Conservation (phyloP, 2,888 invertebrate species). For the Drosophila histrio region DNA sequence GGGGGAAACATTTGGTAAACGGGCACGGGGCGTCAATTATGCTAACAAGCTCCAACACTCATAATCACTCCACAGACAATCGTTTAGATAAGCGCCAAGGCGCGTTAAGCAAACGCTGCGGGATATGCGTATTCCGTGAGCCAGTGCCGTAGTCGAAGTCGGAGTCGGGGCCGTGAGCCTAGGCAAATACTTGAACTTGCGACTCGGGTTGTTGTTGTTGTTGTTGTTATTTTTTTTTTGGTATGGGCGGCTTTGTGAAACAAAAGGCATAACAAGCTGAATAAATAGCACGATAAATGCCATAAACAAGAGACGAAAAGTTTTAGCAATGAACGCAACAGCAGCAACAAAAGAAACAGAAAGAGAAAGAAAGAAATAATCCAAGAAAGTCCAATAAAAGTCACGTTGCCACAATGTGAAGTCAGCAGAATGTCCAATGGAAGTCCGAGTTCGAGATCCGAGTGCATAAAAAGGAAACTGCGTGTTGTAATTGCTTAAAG, state of each 20-base stretch:
- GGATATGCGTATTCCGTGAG: slow-evolving; percentile 58
- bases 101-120: slow-evolving; percentile 77
- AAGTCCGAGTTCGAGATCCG: slow-evolving; percentile 31
- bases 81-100: slow-evolving; percentile 77
- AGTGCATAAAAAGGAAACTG: slow-evolving; percentile 65
- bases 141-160: background rate
- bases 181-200: slow-evolving; percentile 36
- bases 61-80: slow-evolving; percentile 81
- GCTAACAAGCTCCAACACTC: slow-evolving; percentile 79
- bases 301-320: slow-evolving; percentile 77
- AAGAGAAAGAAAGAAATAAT: slow-evolving; percentile 20
- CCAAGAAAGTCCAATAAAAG: slow-evolving; percentile 74
- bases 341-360: slow-evolving; percentile 33
- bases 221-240: background rate
- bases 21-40: slow-evolving; percentile 78
- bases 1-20: slow-evolving; percentile 36
- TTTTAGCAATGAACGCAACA: slow-evolving; percentile 61
- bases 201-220: background rate
- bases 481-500: slow-evolving; percentile 69
- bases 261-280: slow-evolving; percentile 74
- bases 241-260: slow-evolving; percentile 44
- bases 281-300: slow-evolving; percentile 79
- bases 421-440: slow-evolving; percentile 67
- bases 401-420: slow-evolving; percentile 71
- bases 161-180: slow-evolving; percentile 27